Conservation (phyloP, 2,797 vertebrate genomes). For the Discoglossus pictus region DNA sequence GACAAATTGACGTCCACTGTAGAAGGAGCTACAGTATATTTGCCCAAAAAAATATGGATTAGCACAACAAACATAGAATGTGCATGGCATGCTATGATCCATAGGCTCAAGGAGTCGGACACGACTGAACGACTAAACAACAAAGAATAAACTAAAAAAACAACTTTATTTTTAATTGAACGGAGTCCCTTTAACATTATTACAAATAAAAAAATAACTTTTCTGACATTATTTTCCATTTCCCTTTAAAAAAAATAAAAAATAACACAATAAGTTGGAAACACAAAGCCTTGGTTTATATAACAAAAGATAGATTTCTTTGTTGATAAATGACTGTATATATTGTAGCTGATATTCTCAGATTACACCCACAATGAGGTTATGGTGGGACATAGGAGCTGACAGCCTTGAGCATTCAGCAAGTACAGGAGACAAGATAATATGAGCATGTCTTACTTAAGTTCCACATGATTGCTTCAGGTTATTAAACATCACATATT, state of each 20-base stretch:
- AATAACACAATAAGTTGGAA: no score
- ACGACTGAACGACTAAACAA: no score
- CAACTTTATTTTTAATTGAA: neutral
- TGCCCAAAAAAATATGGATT: no score
- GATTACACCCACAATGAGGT: constrained; percentile 3
- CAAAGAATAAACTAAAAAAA: no score
- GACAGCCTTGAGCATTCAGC: constrained; percentile 14
- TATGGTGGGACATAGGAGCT: neutral
- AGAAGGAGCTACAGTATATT: no score
- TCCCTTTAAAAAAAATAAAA: no score
- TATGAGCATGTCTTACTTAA: neutral
- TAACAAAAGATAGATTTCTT: constrained; percentile 18
- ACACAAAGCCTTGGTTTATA: neutral
- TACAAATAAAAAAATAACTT: no score
- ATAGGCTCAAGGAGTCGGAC: no score
- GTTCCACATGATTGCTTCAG: neutral
- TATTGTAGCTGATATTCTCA: constrained; percentile 6
- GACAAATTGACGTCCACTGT: no score
- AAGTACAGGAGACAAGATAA: constrained; percentile 3
- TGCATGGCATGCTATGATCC: no score
- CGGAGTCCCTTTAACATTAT: neutral
- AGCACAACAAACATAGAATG: no score
- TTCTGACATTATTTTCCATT: no score
- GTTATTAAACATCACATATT: neutral
- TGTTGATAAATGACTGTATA: constrained; percentile 1